Conservation (phyloP, 2,113 vertebrate species). For the Desmodus rotundus region DNA sequence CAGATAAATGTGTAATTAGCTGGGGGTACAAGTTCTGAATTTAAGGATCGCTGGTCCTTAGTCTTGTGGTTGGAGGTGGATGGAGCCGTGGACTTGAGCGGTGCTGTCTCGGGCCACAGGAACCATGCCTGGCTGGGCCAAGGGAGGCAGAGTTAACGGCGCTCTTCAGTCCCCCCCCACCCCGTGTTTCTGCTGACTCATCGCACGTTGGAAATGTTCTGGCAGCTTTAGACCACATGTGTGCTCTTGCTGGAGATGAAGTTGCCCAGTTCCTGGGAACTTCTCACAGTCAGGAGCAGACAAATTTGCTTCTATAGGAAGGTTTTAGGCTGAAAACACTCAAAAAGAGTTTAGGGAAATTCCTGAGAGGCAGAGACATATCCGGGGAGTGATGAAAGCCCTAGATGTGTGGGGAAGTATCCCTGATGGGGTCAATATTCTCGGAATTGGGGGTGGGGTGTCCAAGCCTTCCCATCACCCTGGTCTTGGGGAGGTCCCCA, state of each 20-base stretch:
- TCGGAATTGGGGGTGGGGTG: not conserved
- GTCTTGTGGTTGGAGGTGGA: not conserved
- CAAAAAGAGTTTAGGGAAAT: slow-evolving; percentile 8
- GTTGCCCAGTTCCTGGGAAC: not conserved
- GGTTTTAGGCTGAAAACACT: not conserved
- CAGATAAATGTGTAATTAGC: not conserved
- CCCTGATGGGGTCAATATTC: not conserved
- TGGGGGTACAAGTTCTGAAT: not conserved
- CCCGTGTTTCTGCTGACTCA: not conserved
- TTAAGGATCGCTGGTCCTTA: not conserved
- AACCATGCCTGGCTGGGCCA: not conserved
- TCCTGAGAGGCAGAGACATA: not conserved
- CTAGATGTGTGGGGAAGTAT: not conserved
- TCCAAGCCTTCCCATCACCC: not conserved
- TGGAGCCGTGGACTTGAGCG: not conserved
- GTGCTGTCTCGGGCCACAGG: not conserved
- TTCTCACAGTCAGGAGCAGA: not conserved
- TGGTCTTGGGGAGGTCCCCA: not conserved
- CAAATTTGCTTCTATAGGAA: not conserved
- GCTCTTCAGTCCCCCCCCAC: rapidly evolving
- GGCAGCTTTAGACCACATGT: rapidly evolving
- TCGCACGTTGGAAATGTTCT: not conserved
- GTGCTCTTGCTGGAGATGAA: not conserved
- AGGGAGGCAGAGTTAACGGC: rapidly evolving
- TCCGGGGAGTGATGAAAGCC: not conserved